These are phyloP conservation scores for Chondrilla cf. caribensis DNA, from an alignment of 37 sponge, comb jelly and placozoan species.

Conservation along the genomic window DNA sequence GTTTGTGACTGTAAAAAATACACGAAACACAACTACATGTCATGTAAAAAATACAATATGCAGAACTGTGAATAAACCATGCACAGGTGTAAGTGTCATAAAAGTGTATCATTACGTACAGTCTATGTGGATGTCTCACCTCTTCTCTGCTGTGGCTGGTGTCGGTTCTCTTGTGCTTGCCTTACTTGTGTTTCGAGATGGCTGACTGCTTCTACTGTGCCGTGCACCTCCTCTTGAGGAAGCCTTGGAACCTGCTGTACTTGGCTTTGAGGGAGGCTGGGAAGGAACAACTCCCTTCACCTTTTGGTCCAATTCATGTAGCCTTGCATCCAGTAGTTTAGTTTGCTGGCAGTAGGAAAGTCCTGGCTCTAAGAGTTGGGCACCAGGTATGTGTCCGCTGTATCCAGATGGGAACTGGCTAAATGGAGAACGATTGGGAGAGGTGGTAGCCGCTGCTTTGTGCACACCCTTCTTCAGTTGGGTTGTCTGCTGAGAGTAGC, in stretches of 20 bases:
- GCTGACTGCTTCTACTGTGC: no score
- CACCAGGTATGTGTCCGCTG: conserved; percentile 16
- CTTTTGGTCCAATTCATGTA: not conserved
- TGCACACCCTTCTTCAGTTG: not conserved
- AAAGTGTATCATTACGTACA: not conserved
- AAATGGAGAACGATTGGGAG: not conserved
- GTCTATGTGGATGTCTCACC: no score
- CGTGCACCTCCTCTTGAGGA: not conserved
- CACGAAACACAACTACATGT: no score
- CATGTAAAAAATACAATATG: no score
- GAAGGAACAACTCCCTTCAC: not conserved
- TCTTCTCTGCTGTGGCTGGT: no score
- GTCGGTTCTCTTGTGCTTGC: not conserved
- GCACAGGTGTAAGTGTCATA: not conserved
- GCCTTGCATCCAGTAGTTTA: not conserved
- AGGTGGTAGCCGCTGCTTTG: not conserved
- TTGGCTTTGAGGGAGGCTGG: not conserved
- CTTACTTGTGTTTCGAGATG: not conserved
- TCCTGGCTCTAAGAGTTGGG: conserved; percentile 8
- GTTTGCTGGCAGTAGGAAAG: conserved; percentile 4
- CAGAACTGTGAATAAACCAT: no score
- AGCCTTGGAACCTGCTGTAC: not conserved
- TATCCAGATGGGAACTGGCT: conserved; percentile 13
- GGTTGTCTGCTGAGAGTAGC: not conserved
- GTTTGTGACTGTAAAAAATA: not conserved